A percentile compares a stretch with the other conserved stretches of the same genome.
Evolutionary conservation across 2,113 vertebrate genomes (phyloP).

Genomic region (Burhinus bistriatus): DNA sequence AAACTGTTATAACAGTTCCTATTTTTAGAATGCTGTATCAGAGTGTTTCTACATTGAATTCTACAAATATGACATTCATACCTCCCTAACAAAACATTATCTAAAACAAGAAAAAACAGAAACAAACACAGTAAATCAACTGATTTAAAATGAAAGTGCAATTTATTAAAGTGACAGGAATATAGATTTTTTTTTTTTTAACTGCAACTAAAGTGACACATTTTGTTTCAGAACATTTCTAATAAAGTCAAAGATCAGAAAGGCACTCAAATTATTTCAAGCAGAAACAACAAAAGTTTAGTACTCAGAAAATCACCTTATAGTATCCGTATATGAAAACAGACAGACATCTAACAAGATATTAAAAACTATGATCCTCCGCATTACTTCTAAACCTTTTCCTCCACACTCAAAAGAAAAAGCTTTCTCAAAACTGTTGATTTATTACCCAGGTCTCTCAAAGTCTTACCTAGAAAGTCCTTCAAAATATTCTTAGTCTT

Average conservation of each 20-base stretch:
- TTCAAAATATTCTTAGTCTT: slow-evolving; percentile 60
- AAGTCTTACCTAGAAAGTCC: slow-evolving; percentile 41
- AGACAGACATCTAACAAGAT: background rate
- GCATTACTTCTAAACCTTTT: background rate
- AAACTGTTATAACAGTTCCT: background rate
- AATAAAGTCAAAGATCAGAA: background rate
- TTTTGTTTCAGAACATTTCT: background rate
- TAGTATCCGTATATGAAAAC: background rate
- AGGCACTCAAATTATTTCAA: background rate
- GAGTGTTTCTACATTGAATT: background rate
- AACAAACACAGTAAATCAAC: background rate
- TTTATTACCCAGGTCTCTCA: slow-evolving; percentile 30
- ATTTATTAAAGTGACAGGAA: background rate
- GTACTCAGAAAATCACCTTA: background rate
- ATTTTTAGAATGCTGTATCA: background rate
- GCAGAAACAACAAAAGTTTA: background rate
- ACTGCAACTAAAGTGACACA: background rate
- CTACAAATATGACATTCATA: background rate
- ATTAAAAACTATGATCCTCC: background rate
- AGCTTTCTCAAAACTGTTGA: slow-evolving; percentile 28
- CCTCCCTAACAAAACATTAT: background rate
- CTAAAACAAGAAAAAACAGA: background rate
- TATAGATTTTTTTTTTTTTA: background rate
- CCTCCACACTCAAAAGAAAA: background rate
- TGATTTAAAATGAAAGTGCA: background rate